These are phyloP conservation scores for Trichosurus vulpecula DNA, from an alignment of 2,797 vertebrate species.

Conservation along the genomic window DNA sequence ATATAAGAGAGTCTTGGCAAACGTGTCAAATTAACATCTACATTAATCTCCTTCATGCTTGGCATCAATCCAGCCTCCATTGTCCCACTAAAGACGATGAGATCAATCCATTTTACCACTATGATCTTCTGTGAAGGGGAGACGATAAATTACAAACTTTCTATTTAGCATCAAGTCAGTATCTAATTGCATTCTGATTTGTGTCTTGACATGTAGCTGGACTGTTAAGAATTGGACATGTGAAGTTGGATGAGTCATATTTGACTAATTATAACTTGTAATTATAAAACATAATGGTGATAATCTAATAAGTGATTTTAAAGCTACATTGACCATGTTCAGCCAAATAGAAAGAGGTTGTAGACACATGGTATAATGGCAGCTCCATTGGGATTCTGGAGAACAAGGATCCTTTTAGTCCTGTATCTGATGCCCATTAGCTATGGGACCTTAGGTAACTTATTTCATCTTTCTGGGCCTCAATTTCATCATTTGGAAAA, in stretches of 20 bases:
- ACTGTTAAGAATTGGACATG: conserved; percentile 70
- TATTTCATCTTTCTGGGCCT: neutral
- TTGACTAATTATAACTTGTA: conserved; percentile 75
- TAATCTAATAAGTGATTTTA: conserved; percentile 57
- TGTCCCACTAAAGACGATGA: conserved; percentile 37
- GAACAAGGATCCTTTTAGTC: neutral
- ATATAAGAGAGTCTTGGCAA: conserved; percentile 32
- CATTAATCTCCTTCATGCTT: conserved; percentile 58
- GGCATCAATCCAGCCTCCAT: conserved; percentile 11
- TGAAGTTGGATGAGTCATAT: conserved; percentile 70
- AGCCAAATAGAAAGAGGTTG: conserved; percentile 29
- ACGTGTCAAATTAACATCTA: conserved; percentile 48
- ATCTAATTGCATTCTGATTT: conserved; percentile 78
- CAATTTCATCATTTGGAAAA: neutral
- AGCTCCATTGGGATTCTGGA: neutral
- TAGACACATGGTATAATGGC: neutral
- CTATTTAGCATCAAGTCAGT: conserved; percentile 63
- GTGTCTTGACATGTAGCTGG: conserved; percentile 65
- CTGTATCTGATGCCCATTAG: neutral
- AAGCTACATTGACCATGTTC: conserved; percentile 51
- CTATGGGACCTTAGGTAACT: neutral
- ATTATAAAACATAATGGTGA: conserved; percentile 66
- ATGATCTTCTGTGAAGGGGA: conserved; percentile 52
- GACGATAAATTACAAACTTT: conserved; percentile 68
- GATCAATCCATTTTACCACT: conserved; percentile 50